A percentile compares a stretch with the other conserved stretches of the same genome.
phyloP scores from a whole-genome alignment of 2,888 invertebrate genomes.

The Sepiola atlantica region DNA sequence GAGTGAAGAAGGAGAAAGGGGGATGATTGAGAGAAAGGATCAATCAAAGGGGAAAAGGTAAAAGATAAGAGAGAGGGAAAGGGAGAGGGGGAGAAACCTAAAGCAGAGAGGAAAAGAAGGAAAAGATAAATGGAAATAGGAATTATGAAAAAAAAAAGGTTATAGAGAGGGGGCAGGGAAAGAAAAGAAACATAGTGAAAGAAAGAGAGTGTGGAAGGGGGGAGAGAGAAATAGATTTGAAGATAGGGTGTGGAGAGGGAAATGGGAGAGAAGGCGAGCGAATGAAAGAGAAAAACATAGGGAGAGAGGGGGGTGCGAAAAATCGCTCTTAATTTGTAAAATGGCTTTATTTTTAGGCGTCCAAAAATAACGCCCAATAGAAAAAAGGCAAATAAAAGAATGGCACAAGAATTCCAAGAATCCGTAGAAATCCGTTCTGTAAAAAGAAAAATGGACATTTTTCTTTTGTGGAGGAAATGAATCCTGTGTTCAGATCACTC shows the following conservation, averaged over 20 bases:
- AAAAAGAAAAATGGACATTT: not conserved
- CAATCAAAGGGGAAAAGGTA: too few relatives aligned
- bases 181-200: too few relatives aligned
- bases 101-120: too few relatives aligned
- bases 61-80: not conserved
- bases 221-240: too few relatives aligned
- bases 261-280: not conserved
- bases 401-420: not conserved
- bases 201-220: too few relatives aligned
- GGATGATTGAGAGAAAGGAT: too few relatives aligned
- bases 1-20: too few relatives aligned
- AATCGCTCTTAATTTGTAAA: not conserved
- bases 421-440: not conserved
- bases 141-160: too few relatives aligned
- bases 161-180: too few relatives aligned
- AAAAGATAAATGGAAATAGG: too few relatives aligned
- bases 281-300: too few relatives aligned
- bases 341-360: not conserved
- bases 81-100: not conserved
- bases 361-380: not conserved
- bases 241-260: not conserved
- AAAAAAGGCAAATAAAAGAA: not conserved
- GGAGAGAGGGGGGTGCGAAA: too few relatives aligned
- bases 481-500: not conserved
- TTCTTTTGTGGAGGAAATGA: not conserved